Evolutionary conservation across 2,797 vertebrate species (phyloP), one percentile per base, ranked within the genome.

Genomic region (Atherinosoma microstoma): DNA sequence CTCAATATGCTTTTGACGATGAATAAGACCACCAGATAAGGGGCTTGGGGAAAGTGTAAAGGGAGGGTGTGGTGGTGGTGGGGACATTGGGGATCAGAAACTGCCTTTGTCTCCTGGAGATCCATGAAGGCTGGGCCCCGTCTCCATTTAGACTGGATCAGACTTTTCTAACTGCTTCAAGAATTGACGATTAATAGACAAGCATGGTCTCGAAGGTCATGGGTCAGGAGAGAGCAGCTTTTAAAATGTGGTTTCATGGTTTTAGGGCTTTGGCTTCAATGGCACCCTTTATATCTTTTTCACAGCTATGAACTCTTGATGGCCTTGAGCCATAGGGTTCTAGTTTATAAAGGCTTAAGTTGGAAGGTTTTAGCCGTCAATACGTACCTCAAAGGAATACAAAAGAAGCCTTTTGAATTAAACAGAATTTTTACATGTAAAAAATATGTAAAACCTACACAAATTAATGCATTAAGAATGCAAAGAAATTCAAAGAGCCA

Each of bases 1-100:
- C 79, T 92, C 92, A 93, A 90, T 93, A 91, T 92, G 88, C 89
- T 83, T 77, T 82, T 78, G 85, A 85, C 12, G 29, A 72, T 93
- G 91, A 95, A 94, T 93, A 84, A 89, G 93, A 94, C 93, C 94
- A 95, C 95, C 95, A 95, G 91, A 94, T 89, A 89, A 85, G 89
- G 83, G 63, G 35, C 66, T 85, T 68, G 86, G 59, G 64, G 79
- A 73, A 64, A 71, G 79, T 77, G 86, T 49, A 81, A 73, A 36
- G 29, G 60, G 74, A 18, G 78, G 71, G 67, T 42, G 80, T 35
- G 34, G 34, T 60, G n/a, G 69, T 16, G 66, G 84, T 36, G 77
- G 51, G 66, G 79, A 77, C 79, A 79, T 54, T 85, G 49, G 89
- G 91, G 92, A 95, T 94, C 92, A 93, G 92, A 93, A 86, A 83